Evolutionary conservation across 2,888 invertebrate species (phyloP), one percentile per base, ranked within the genome.

Genomic region (Opisthograptis luteolata): DNA sequence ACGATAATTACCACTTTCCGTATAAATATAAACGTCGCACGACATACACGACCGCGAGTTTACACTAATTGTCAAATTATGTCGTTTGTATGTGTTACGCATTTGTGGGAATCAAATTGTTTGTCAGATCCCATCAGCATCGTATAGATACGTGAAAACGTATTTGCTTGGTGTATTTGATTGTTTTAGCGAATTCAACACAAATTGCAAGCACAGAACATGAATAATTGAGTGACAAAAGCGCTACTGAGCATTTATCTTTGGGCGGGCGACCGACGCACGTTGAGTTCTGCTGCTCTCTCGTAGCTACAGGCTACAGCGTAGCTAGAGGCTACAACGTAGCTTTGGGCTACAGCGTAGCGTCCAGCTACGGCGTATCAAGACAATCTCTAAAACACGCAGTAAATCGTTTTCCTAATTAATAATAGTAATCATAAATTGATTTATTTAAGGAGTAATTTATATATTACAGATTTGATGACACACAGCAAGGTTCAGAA

Each of bases 11-110:
- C 78, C 74, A 77, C 70, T 76, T 79, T 70, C 66, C 57, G 68
- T 75, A 75, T 72, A 70, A n/a, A n/a, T 74, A 75, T 73, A 72
- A 73, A 75, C 76, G 75, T 70, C 64, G 69, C 69, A 67, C 66
- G 65, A 75, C 68, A 78, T 73, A 79, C 74, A 76, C 79, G 60
- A 73, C 74, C 69, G 64, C 68, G 63, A 70, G 76, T 60, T 77
- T 69, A 77, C 75, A 69, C 63, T 82, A 81, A 84, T 84, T 81
- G 79, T 77, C 75, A 73, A 81, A 83, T 81, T 81, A 79, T 73
- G 68, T 71, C 69, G 67, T 68, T 73, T 67, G 62, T 70, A 63
- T 68, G 58, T 62, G 56, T 63, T 62, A 68, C 66, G 67, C 63
- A 70, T 70, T 69, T 62, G 59, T 45, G 49, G 55, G 58, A 64